Base-by-base conservation (phyloP, 2,797 vertebrate genomes). In the Benthosema pterotum region DNA sequence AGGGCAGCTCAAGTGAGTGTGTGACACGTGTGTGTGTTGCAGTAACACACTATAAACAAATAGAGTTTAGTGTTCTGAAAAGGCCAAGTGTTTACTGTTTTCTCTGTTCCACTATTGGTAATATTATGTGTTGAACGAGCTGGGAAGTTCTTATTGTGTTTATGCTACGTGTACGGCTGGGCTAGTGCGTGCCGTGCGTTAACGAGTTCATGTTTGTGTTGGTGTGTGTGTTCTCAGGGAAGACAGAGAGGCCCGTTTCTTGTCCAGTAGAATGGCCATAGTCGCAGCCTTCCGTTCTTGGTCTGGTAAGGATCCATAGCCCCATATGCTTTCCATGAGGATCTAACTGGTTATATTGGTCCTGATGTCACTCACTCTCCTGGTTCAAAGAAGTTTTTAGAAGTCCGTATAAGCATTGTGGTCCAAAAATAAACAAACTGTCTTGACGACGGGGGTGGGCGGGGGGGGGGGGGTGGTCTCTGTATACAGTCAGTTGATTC, bases 211-310 rank as follows among this genome's bases (percentile, higher is more conserved):
- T 57, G 25, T 66, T 6, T 8, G 7, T 71, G 5, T 77, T 1
- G 64, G 25, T 77, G 72, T 74, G 67, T 8, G 13, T 58, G 49
- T 65, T 69, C 11, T 55, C 85, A 99, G 98, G 87, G 98, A 99
- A 75, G 98, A 99, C 90, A 90, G 95, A 91, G 97, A 99, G 86
- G 92, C 97, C 32, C 94, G 97, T 6, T 98, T 99, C 85, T 87
- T 98, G 84, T 96, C 98, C 11, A 99, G 98, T 86, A 96, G 95
- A 87, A 97, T 99, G 96, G 97, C 96, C 52, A 99, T 99, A 67
- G 96, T 99, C 69, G 97, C 98, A 63, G 94, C 97, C 65, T 98
- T 99, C 88, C 95, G 97, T 57, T 99, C 98, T 15, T 99, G 98
- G 98, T 97, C 97, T 80, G 98, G 98, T 99, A 91, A 89, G 93